A percentile compares a stretch with the other conserved stretches of the same genome.
Conservation (phyloP, 2,113 vertebrate species). For the Nannobrachium achirus region DNA sequence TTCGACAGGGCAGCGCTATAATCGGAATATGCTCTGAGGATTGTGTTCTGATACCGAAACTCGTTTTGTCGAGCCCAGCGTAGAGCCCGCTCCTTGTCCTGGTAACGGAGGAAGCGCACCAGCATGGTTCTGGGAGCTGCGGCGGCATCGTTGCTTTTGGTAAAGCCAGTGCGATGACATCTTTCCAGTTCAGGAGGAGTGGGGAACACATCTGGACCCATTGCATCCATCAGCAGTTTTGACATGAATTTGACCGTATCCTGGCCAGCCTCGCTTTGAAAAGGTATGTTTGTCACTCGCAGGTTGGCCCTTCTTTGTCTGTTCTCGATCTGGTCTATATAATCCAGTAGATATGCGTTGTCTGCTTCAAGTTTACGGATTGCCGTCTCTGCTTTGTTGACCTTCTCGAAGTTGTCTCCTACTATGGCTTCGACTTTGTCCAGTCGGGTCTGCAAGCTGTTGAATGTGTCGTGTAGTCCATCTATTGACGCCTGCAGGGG, state of each 20-base stretch:
- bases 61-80: conserved; percentile 3
- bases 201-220: conserved; percentile 1
- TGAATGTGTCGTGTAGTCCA: background rate
- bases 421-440: background rate
- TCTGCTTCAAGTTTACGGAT: conserved; percentile 8
- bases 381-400: background rate
- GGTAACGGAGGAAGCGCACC: background rate
- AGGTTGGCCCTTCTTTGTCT: background rate
- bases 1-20: conserved; percentile 7
- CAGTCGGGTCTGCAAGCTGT: background rate
- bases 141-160: background rate
- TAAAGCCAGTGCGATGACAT: background rate
- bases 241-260: background rate
- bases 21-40: conserved; percentile 5
- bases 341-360: background rate
- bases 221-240: background rate
- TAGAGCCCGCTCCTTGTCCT: background rate
- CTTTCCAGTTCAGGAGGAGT: conserved; percentile 1
- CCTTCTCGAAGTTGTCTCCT: background rate
- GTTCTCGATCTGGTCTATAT: background rate
- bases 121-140: background rate
- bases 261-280: background rate
- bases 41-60: background rate
- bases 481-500: conserved; percentile 2
- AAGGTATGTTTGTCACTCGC: conserved; percentile 1